These are phyloP conservation scores for Fulmarus glacialis DNA, from an alignment of 2,113 vertebrate species.

Conservation along the genomic window DNA sequence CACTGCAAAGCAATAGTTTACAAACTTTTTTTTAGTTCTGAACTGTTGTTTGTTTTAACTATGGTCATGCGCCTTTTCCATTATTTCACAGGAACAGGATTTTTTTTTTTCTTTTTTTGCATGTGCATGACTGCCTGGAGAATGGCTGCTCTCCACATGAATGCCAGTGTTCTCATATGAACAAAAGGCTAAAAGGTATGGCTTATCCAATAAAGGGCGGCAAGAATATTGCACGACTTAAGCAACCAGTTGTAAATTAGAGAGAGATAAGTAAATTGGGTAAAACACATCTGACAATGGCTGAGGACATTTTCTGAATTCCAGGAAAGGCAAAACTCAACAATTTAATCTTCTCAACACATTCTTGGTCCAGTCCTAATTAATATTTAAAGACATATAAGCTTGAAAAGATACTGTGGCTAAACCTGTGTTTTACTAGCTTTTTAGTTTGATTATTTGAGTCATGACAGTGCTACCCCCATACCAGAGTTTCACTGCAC, in stretches of 20 bases:
- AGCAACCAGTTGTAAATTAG: neutral
- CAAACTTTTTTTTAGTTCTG: neutral
- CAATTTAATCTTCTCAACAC: neutral
- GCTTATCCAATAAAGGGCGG: neutral
- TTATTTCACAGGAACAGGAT: neutral
- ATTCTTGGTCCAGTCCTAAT: neutral
- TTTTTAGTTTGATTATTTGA: neutral
- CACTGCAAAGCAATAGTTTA: neutral
- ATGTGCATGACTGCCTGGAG: neutral
- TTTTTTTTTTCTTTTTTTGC: neutral
- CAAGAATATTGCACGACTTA: neutral
- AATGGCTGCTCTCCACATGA: neutral
- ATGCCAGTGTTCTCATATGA: neutral
- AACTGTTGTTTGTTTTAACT: neutral
- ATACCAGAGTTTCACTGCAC: neutral
- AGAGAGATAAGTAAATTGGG: neutral
- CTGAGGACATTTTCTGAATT: neutral
- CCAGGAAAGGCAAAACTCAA: neutral
- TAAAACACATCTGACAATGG: rapidly evolving
- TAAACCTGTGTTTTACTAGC: neutral
- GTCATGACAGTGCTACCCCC: neutral
- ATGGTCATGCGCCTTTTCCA: neutral
- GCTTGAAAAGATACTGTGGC: neutral
- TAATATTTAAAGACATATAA: neutral
- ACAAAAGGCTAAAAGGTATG: neutral